Conservation (phyloP, 2,797 vertebrate genomes). For the Sus cebifrons region DNA sequence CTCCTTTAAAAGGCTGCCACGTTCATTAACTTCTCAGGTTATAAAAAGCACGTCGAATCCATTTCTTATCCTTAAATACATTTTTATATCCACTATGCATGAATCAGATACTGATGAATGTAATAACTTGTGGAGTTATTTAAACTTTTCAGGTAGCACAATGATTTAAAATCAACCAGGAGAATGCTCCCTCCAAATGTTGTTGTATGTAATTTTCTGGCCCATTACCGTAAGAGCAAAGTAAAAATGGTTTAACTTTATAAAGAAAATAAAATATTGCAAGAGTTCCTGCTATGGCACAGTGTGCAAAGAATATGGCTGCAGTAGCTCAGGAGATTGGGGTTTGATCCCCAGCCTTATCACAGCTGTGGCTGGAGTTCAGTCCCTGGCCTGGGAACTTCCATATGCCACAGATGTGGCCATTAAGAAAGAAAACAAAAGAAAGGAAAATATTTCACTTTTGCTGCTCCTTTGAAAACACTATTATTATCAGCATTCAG, state of each 20-base stretch:
- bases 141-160: background rate
- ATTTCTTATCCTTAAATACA: constrained; percentile 5
- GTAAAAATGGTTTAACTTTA: background rate
- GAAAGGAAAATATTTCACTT: background rate
- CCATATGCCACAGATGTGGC: too few species aligned
- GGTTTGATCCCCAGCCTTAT: too few species aligned
- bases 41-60: background rate
- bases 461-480: constrained; percentile 3
- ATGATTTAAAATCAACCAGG: background rate
- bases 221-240: background rate
- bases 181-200: background rate
- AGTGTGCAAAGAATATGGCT: too few species aligned
- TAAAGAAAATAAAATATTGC: background rate
- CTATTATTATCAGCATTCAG: background rate
- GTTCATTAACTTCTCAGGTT: background rate
- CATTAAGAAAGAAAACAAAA: too few species aligned
- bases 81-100: background rate
- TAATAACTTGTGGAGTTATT: background rate
- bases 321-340: too few species aligned
- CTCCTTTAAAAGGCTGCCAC: background rate
- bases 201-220: constrained; percentile 18
- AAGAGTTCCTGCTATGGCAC: too few species aligned
- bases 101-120: background rate
- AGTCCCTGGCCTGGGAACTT: too few species aligned
- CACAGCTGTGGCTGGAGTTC: too few species aligned